phyloP scores from a whole-genome alignment of 2,797 vertebrate genomes.

The Sebastes minor region DNA sequence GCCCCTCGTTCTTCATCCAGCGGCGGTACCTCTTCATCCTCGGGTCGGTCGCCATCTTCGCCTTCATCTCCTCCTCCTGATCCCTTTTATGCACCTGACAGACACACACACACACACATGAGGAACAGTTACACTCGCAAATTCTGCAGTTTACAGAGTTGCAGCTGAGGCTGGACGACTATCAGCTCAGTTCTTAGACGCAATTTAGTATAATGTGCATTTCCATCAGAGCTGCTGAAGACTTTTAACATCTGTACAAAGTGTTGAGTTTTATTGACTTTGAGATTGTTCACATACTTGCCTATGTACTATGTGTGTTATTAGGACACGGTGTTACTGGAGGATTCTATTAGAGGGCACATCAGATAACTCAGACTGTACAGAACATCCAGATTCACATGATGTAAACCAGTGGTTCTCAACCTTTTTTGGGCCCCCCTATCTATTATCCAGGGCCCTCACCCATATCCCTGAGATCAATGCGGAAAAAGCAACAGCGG shows the following conservation, averaged over 20 bases:
- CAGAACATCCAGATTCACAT: too few relatives aligned
- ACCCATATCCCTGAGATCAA: too few relatives aligned
- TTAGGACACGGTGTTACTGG: too few relatives aligned
- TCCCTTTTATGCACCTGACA: slow-evolving; percentile 88
- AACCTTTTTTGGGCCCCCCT: too few relatives aligned
- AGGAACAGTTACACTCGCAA: not conserved
- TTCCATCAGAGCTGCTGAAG: not conserved
- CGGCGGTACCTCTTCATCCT: slow-evolving; percentile 95
- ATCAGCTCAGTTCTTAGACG: not conserved
- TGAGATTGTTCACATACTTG: too few relatives aligned
- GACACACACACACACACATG: not conserved
- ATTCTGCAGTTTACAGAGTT: not conserved
- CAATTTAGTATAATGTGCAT: not conserved
- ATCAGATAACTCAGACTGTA: too few relatives aligned
- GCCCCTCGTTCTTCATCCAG: slow-evolving; percentile 98
- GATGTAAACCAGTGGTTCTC: too few relatives aligned
- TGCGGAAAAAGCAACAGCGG: too few relatives aligned
- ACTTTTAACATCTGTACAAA: not conserved
- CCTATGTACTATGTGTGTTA: too few relatives aligned
- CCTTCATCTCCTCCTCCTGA: slow-evolving; percentile 95
- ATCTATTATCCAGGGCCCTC: too few relatives aligned
- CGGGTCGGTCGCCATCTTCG: slow-evolving; percentile 92
- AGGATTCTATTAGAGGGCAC: too few relatives aligned
- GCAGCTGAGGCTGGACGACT: not conserved
- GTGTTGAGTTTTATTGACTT: not conserved